phyloP scores from a whole-genome alignment of 2,888 invertebrate genomes.

The Pristionchus japonicus region DNA sequence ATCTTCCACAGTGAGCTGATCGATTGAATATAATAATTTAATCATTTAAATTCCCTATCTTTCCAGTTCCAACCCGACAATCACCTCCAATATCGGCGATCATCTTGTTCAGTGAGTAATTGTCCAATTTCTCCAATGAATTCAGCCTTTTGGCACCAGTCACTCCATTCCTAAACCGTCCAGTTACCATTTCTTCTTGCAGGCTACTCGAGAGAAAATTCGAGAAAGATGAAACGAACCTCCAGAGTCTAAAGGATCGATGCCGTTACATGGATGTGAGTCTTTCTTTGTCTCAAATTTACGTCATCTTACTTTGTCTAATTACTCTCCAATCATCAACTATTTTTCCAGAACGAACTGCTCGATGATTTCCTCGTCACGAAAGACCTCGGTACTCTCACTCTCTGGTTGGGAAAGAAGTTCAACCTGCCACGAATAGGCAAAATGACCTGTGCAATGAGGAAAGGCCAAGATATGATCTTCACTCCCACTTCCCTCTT shows the following conservation, averaged over 20 bases:
- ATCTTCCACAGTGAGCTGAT: not conserved
- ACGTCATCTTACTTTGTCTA: too few relatives aligned
- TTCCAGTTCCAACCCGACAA: not conserved
- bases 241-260: not conserved
- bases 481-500: not conserved
- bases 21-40: too few relatives aligned
- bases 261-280: not conserved
- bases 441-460: not conserved
- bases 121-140: not conserved
- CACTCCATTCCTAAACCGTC: too few relatives aligned
- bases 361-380: not conserved
- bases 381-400: not conserved
- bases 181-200: too few relatives aligned
- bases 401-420: not conserved
- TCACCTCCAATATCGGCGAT: not conserved
- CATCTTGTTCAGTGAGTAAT: not conserved
- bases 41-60: not conserved
- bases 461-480: not conserved
- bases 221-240: not conserved
- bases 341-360: not conserved
- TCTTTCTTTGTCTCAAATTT: not conserved
- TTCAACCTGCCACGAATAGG: not conserved
- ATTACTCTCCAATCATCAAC: too few relatives aligned
- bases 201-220: not conserved
- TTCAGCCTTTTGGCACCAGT: too few relatives aligned